A percentile compares a stretch with the other conserved stretches of the same genome.
Conservation (phyloP, 2,888 invertebrate species). For the Pseudoips prasinana region DNA sequence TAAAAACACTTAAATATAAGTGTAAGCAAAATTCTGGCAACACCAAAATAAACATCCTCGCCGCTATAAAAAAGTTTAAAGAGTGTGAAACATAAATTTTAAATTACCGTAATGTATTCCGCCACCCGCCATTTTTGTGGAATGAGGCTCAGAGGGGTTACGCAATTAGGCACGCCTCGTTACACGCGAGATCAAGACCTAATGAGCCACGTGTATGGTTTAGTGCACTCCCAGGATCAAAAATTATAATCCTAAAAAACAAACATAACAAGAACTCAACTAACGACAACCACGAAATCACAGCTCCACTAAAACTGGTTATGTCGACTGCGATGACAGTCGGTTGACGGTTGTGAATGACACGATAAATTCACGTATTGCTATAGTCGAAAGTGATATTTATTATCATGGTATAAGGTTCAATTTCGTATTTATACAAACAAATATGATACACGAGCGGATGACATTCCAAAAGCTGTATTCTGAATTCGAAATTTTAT, state of each 20-base stretch:
- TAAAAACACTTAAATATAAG: too few relatives aligned
- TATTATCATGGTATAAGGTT: conserved; percentile 30
- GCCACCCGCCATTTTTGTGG: conserved; percentile 54
- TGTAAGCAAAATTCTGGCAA: conserved; percentile 31
- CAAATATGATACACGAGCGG: conserved; percentile 5
- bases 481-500: conserved; percentile 13
- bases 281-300: background rate
- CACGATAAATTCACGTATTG: conserved; percentile 34
- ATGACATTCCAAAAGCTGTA: conserved; percentile 17
- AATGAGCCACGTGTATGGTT: conserved; percentile 75
- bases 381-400: conserved; percentile 30
- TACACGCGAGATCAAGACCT: conserved; percentile 70
- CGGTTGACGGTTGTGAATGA: conserved; percentile 56
- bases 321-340: conserved; percentile 48
- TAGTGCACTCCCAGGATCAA: conserved; percentile 70
- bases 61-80: conserved; percentile 48
- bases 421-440: conserved; percentile 22
- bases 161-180: conserved; percentile 75
- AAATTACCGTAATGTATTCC: conserved; percentile 57
- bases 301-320: conserved; percentile 34
- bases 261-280: conserved; percentile 37
- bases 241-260: conserved; percentile 62
- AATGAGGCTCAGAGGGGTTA: conserved; percentile 35
- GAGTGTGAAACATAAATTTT: conserved; percentile 62
- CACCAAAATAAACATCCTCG: conserved; percentile 25